Percentiles rank a stretch among this genome's conserved stretches.
Conservation (phyloP, 2,113 vertebrate species). For the Mirounga angustirostris region DNA sequence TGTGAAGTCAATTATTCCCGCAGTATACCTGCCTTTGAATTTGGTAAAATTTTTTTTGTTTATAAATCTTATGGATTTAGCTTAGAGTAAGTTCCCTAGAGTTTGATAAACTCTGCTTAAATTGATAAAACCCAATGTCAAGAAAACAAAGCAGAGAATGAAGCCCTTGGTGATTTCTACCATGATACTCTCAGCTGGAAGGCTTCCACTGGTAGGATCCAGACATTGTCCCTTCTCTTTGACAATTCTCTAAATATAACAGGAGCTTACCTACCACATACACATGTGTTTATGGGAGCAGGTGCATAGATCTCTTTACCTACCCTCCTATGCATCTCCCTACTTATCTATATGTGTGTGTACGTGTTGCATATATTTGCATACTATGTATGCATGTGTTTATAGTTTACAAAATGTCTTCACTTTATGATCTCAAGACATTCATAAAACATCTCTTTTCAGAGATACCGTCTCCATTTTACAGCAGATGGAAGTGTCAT, state of each 20-base stretch:
- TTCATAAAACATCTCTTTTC: background rate
- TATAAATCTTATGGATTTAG: slow-evolving; percentile 26
- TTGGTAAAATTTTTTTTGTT: background rate
- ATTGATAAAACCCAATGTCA: background rate
- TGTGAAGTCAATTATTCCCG: background rate
- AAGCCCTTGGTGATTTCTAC: background rate
- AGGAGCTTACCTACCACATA: background rate
- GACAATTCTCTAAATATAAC: background rate
- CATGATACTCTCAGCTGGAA: background rate
- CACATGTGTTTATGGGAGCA: background rate
- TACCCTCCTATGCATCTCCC: background rate
- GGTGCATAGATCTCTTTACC: background rate
- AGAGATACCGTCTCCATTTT: background rate
- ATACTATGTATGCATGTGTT: background rate
- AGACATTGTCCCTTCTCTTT: background rate
- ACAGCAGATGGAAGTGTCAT: background rate
- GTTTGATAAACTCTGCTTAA: slow-evolving; percentile 15
- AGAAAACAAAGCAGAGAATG: background rate
- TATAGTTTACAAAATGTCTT: background rate
- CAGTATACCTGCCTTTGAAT: background rate
- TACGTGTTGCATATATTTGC: background rate
- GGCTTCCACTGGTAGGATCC: background rate
- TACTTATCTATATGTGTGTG: too few species aligned
- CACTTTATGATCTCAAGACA: background rate
- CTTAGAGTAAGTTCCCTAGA: background rate